Evolutionary conservation across 2,888 invertebrate genomes (phyloP).

Genomic region (Opisthograptis luteolata): DNA sequence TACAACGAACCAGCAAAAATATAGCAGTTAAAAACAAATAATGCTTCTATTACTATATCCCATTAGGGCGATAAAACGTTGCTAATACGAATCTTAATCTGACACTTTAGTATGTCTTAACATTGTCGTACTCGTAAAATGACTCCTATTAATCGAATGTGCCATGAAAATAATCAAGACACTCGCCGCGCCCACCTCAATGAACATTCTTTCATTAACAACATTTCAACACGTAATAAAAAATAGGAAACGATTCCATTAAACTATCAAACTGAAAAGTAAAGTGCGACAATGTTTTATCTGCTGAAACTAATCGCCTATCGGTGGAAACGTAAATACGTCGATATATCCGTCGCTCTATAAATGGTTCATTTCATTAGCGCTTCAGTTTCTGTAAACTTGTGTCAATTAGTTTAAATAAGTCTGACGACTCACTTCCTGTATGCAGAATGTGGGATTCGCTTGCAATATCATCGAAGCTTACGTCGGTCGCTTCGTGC

Average conservation of each 20-base stretch:
- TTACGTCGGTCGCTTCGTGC: conserved; percentile 26
- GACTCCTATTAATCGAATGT: conserved; percentile 15
- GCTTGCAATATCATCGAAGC: conserved; percentile 47
- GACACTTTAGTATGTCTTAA: conserved; percentile 19
- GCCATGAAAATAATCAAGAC: conserved; percentile 21
- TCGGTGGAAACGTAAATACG: not conserved
- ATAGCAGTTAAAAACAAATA: no score
- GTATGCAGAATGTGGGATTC: conserved; percentile 44
- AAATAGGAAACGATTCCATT: conserved; percentile 12
- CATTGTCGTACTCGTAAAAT: conserved; percentile 13
- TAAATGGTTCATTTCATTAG: conserved; percentile 37
- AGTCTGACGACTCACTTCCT: conserved; percentile 55
- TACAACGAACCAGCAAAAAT: no score
- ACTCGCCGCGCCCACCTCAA: conserved; percentile 17
- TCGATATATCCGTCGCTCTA: conserved; percentile 18
- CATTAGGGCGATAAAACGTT: no score
- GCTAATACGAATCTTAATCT: conserved; percentile 13
- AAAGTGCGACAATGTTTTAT: conserved; percentile 10
- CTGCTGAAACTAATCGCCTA: not conserved
- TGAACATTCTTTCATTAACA: conserved; percentile 8
- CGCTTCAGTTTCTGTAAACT: conserved; percentile 39
- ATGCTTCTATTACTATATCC: no score
- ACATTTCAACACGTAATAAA: conserved; percentile 16
- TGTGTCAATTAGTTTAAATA: conserved; percentile 50
- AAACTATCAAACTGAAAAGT: conserved; percentile 10